A percentile compares a stretch with the other conserved stretches of the same genome.
These are phyloP conservation scores for Zoanthus sansibaricus DNA, from an alignment of 92 coral and sea anemone species.

Conservation along the genomic window DNA sequence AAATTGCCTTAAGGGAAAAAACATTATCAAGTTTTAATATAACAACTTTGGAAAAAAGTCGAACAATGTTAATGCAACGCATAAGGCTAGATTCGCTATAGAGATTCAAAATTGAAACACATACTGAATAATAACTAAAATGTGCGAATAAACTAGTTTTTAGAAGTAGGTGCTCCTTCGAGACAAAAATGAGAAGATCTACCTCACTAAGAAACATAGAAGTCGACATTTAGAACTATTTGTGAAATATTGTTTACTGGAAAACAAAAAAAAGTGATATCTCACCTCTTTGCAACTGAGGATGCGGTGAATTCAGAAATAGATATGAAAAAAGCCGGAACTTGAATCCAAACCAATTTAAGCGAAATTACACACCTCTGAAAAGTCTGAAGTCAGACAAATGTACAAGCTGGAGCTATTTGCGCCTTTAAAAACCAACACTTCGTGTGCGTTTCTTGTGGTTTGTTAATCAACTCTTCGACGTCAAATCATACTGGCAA, in stretches of 20 bases:
- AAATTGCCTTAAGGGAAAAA: background rate
- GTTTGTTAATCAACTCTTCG: conserved; percentile 16
- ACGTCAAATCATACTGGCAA: conserved; percentile 7
- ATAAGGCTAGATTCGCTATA: background rate
- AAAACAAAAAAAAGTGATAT: background rate
- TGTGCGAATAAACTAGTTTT: background rate
- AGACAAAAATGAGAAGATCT: background rate
- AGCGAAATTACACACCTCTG: background rate
- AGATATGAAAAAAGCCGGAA: background rate
- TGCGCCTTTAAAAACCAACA: background rate
- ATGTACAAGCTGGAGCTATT: background rate
- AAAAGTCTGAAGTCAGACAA: background rate
- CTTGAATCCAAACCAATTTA: background rate
- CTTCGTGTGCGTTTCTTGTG: conserved; percentile 40
- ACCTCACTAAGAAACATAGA: no score
- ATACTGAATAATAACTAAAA: background rate
- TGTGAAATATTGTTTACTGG: background rate
- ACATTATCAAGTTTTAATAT: background rate
- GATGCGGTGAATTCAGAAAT: background rate
- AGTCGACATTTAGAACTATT: no score
- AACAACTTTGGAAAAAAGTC: background rate
- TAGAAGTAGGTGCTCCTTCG: background rate
- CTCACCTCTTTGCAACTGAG: conserved; percentile 13
- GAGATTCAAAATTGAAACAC: background rate
- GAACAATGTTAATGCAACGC: background rate